Evolutionary conservation across 1,140 invertebrate genomes (phyloP).

Genomic region (Drosophila ironensis): DNA sequence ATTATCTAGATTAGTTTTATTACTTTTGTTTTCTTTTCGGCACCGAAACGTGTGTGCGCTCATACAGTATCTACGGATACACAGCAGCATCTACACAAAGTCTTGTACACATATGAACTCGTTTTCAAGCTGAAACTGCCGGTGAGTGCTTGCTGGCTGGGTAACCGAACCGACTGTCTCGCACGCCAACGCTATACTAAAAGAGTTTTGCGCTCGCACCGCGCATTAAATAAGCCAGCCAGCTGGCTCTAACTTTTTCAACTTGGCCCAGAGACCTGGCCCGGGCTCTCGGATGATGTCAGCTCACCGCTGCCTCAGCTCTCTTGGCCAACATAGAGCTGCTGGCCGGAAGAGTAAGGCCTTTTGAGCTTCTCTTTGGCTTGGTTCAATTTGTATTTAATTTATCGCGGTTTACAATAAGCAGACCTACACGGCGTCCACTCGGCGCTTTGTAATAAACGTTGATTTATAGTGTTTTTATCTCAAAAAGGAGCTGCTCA

Average conservation of each 20-base stretch:
- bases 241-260: conserved; percentile 47
- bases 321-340: background rate
- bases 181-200: conserved; percentile 80
- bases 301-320: conserved; percentile 16
- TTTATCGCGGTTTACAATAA: conserved; percentile 31
- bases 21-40: conserved; percentile 54
- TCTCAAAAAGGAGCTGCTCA: conserved; percentile 59
- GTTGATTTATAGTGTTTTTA: conserved; percentile 61
- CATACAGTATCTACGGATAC: conserved; percentile 6
- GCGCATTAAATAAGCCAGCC: conserved; percentile 70
- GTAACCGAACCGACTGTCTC: conserved; percentile 68
- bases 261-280: conserved; percentile 18
- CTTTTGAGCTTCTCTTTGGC: conserved; percentile 13
- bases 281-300: conserved; percentile 58
- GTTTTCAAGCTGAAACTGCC: conserved; percentile 18
- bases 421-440: conserved; percentile 28
- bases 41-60: conserved; percentile 15
- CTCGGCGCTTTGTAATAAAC: conserved; percentile 53
- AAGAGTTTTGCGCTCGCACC: conserved; percentile 66
- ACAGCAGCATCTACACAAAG: background rate
- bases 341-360: conserved; percentile 13
- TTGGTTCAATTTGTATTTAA: conserved; percentile 2
- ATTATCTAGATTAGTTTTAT: conserved; percentile 34
- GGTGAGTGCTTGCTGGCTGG: conserved; percentile 24
- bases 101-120: conserved; percentile 15